Evolutionary conservation across 2,888 invertebrate species (phyloP).

Genomic region (Lampropteryx suffumata): DNA sequence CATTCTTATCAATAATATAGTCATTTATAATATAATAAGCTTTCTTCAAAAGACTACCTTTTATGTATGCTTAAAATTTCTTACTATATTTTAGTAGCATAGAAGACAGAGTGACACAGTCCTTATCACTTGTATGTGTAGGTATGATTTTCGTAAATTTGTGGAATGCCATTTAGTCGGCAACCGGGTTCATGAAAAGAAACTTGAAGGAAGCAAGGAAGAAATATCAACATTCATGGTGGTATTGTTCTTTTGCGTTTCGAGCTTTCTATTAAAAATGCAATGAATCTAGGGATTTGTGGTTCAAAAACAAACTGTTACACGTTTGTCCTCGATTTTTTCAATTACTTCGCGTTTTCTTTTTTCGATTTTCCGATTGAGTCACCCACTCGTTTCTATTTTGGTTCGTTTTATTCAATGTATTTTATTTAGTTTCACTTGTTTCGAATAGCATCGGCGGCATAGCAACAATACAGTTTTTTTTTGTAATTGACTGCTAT

Average conservation of each 20-base stretch:
- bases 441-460: too few relatives aligned
- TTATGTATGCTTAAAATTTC: too few relatives aligned
- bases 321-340: constrained; percentile 16
- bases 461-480: too few relatives aligned
- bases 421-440: too few relatives aligned
- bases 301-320: constrained; percentile 12
- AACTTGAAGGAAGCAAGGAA: constrained; percentile 5
- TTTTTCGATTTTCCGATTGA: constrained; percentile 3
- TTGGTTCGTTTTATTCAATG: background rate
- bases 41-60: too few relatives aligned
- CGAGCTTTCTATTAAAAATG: constrained; percentile 31
- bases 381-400: background rate
- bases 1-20: too few relatives aligned
- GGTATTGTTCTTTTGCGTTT: constrained; percentile 23
- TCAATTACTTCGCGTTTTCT: constrained; percentile 16
- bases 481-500: too few relatives aligned
- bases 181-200: background rate
- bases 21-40: too few relatives aligned
- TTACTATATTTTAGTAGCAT: too few relatives aligned
- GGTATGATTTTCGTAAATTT: too few relatives aligned
- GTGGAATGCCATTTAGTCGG: background rate
- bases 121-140: too few relatives aligned
- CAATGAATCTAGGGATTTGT: constrained; percentile 5
- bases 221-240: constrained; percentile 26
- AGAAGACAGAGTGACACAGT: too few relatives aligned